A percentile compares a stretch with the other conserved stretches of the same genome.
These are phyloP conservation scores for Myotis myotis DNA, from an alignment of 2,797 vertebrate genomes.

Conservation along the genomic window DNA sequence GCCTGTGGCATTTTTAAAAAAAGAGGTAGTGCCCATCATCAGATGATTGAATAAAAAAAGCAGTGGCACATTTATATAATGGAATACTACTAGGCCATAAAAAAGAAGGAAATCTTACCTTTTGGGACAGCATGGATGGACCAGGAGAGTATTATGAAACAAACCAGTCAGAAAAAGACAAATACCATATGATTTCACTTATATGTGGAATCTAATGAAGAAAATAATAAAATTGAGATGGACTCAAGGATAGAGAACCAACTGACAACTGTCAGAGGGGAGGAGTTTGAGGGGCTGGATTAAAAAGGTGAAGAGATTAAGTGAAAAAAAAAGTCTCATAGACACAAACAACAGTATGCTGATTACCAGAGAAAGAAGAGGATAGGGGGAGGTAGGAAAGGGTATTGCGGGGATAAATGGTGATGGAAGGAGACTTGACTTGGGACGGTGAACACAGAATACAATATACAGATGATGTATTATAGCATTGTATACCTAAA, in stretches of 20 bases:
- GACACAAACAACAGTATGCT: neutral
- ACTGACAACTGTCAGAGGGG: neutral
- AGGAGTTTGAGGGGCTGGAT: neutral
- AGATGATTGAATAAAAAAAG: neutral
- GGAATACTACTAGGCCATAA: neutral
- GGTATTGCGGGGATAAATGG: neutral
- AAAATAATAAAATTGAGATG: neutral
- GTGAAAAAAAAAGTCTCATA: neutral
- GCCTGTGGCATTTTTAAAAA: neutral
- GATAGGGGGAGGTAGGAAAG: neutral
- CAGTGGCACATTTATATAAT: neutral
- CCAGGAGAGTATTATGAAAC: neutral
- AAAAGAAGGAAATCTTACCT: neutral
- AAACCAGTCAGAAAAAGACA: neutral
- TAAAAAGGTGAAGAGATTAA: neutral
- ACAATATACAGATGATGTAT: neutral
- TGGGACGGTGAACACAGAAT: neutral
- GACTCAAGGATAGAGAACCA: neutral
- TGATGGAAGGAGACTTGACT: neutral
- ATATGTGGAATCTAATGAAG: neutral
- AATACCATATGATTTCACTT: neutral
- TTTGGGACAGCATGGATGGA: neutral
- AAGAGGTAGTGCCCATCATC: neutral
- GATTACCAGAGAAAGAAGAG: neutral
- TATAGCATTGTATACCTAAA: neutral